phyloP scores from a whole-genome alignment of 2,888 invertebrate species.

The Nemapogon koenigi region DNA sequence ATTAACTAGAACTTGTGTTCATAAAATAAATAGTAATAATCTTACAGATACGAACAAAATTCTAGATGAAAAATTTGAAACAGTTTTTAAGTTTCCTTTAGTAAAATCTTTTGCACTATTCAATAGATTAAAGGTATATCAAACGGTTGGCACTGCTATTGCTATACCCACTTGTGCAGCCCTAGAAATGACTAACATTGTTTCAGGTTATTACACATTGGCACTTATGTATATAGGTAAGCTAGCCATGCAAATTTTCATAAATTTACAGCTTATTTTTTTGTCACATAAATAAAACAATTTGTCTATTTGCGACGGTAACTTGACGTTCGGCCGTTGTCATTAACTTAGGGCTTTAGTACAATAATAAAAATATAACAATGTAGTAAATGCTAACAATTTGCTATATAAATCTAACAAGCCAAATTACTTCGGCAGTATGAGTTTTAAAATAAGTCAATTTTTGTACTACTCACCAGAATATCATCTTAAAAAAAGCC shows the following conservation, averaged over 20 bases:
- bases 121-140: constrained; percentile 62
- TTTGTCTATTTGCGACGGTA: too few relatives aligned
- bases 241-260: constrained; percentile 11
- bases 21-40: neutral
- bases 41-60: neutral
- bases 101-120: constrained; percentile 51
- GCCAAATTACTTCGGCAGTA: too few relatives aligned
- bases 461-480: too few relatives aligned
- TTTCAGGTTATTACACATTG: constrained; percentile 30
- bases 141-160: constrained; percentile 39
- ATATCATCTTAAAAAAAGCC: too few relatives aligned
- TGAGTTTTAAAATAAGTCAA: too few relatives aligned
- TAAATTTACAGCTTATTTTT: neutral
- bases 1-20: neutral
- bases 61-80: constrained; percentile 28
- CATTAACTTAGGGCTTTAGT: too few relatives aligned
- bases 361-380: too few relatives aligned
- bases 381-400: too few relatives aligned
- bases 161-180: constrained; percentile 42
- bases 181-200: constrained; percentile 36
- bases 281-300: too few relatives aligned
- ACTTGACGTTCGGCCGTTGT: too few relatives aligned
- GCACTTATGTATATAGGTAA: constrained; percentile 43
- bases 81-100: constrained; percentile 43
- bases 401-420: too few relatives aligned